Conservation (phyloP, 2,113 vertebrate genomes). For the Chlamydotis undulata region DNA sequence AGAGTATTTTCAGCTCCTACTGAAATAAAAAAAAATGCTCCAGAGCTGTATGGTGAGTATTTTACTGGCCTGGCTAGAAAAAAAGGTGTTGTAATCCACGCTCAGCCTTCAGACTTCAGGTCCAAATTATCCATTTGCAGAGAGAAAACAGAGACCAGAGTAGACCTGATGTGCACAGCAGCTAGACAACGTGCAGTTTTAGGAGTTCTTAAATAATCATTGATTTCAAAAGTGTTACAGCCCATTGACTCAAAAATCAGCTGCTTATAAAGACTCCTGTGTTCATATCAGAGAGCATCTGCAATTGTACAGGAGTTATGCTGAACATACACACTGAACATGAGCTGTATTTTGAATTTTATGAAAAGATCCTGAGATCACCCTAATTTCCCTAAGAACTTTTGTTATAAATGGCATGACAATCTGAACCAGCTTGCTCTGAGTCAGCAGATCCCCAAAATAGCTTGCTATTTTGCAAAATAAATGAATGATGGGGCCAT, state of each 20-base stretch:
- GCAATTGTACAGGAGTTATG: not conserved
- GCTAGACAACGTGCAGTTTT: conserved; percentile 32
- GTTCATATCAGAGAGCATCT: not conserved
- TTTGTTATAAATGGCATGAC: not conserved
- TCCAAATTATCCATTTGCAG: not conserved
- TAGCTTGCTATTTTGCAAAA: not conserved
- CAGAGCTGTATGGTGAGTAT: not conserved
- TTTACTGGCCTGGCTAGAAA: not conserved
- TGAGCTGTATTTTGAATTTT: not conserved
- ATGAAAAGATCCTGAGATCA: not conserved
- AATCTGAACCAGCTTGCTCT: not conserved
- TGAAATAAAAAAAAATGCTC: not conserved
- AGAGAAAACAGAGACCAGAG: not conserved
- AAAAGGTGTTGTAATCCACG: not conserved
- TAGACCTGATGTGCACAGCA: not conserved
- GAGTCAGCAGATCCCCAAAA: not conserved
- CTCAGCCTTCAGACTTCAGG: not conserved
- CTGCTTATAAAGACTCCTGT: not conserved
- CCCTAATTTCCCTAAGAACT: not conserved
- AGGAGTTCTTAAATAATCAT: conserved; percentile 72
- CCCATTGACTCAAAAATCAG: conserved; percentile 71
- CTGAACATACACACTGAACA: not conserved
- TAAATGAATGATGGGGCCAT: not conserved
- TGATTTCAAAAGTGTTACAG: conserved; percentile 68
- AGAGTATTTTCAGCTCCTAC: not conserved